Evolutionary conservation across 2,797 vertebrate species (phyloP), one percentile per base, ranked within the genome.

Genomic region (Paratrypauchen microcephalus): DNA sequence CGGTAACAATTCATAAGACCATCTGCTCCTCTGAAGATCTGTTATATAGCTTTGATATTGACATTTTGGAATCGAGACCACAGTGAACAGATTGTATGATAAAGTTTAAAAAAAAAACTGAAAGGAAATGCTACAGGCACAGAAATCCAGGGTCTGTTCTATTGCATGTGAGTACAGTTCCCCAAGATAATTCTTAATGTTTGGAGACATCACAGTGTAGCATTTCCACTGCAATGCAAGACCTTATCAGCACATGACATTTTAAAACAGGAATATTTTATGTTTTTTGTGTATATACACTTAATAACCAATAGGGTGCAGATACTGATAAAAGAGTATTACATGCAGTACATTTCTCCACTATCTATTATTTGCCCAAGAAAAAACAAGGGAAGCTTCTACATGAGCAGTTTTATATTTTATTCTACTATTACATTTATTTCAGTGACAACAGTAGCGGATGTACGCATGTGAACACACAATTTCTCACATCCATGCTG

Each of bases 391-490:
- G 65, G 9, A 13, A 73, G 68, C 68, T 41, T 72, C 15, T 70
- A 36, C 19, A 73, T 50, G 55, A 39, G 47, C 74, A 72, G 68
- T 85, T 84, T 81, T 78, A 69, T 77, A 8, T 50, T 69, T 56
- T 48, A 63, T 64, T 70, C 36, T 68, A 26, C 32, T 1, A 28
- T 80, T 59, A 39, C 56, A 62, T 70, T 71, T 62, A 68, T 23
- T 71, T 28, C 69, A 45, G 57, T 74, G 79, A 76, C 65, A 70
- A 68, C 32, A 61, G 68, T 55, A 68, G 66, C 58, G 63, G 41
- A 61, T 6, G 45, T 54, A 57, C 18, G 36, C 71, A 69, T 66
- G 59, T 54, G 54, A 75, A 58, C 55, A 66, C 55, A 58, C 58
- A 57, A 85, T 74, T n/a, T 65, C 5, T 68, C 66, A 45, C 0